Evolutionary conservation across 2,888 invertebrate genomes (phyloP), one percentile per base, ranked within the genome.

Genomic region (Melipona bicolor): DNA sequence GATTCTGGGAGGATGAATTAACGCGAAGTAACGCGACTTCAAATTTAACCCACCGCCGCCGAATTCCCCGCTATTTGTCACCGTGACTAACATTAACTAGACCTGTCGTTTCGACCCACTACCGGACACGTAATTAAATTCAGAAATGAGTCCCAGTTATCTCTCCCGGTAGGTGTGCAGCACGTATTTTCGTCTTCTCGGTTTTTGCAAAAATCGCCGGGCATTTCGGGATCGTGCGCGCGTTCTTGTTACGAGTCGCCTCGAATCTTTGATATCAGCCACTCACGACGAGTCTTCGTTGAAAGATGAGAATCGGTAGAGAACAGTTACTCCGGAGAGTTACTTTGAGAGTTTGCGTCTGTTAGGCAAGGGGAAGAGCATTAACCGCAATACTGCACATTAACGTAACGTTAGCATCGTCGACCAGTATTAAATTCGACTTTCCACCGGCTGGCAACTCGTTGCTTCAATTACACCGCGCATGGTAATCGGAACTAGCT

Each of bases 51-150:
- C 17, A 64, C 21, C 19, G 32, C 59, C 49, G n/a, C 54, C 32
- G 67, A 68, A 82, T 83, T 83, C 83, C 32, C 68, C n/a, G 68
- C 62, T 71, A 72, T 83, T 77, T 72, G 76, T 83, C 76, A 77
- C n/a, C 32, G 52, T 50, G 69, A 56, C 82, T 52, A 59, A 59
- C 82, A 59, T 81, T 81, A 82, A 76, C 76, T 76, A 71, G 50
- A 76, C 54, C 76, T 36, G 76, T 68, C 83, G 56, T 72, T 76
- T n/a, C 15, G 11, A 24, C 27, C 17, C 15, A 19, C 3, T 36
- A 6, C 24, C 19, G 50, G 67, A 19, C 54, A 24, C 59, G 71
- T 77, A 82, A 82, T 83, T 82, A 72, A 76, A 62, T 43, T 64
- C 71, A 50, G 67, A 62, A 76, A 56, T 65, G 50, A 24, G n/a